Conservation (phyloP, 2,113 vertebrate species). For the Melanerpes formicivorus region DNA sequence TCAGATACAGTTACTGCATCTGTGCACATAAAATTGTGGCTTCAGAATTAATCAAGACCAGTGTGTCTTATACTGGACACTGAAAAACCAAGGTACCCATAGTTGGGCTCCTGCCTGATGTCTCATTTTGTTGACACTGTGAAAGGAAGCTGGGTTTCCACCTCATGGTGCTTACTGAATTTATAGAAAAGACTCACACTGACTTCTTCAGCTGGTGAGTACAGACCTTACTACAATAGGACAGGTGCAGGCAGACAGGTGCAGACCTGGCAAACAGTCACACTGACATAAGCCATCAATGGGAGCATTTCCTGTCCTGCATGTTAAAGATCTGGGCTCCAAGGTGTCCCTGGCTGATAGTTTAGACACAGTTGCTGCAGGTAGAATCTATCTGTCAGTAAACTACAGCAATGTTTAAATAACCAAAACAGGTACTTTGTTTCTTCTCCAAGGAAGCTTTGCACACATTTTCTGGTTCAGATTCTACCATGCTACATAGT, state of each 20-base stretch:
- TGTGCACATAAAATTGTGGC: background rate
- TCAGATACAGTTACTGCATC: background rate
- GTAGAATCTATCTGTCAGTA: background rate
- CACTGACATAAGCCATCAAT: background rate
- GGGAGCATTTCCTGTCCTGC: background rate
- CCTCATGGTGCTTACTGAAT: background rate
- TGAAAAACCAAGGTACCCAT: background rate
- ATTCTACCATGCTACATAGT: background rate
- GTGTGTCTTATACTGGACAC: background rate
- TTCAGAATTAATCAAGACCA: background rate
- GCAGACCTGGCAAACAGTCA: background rate
- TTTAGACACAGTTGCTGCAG: background rate
- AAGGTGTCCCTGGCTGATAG: background rate
- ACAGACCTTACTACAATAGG: background rate
- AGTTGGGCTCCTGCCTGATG: background rate
- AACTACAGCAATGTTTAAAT: background rate
- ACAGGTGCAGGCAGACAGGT: background rate
- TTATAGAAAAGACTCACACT: background rate
- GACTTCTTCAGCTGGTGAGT: background rate
- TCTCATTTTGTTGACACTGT: background rate
- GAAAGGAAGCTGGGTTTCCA: background rate
- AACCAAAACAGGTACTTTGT: background rate
- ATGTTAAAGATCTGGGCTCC: background rate
- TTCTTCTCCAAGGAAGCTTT: background rate
- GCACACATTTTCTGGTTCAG: background rate